Evolutionary conservation across 2,888 invertebrate genomes (phyloP).

Genomic region (Cepaea hortensis): DNA sequence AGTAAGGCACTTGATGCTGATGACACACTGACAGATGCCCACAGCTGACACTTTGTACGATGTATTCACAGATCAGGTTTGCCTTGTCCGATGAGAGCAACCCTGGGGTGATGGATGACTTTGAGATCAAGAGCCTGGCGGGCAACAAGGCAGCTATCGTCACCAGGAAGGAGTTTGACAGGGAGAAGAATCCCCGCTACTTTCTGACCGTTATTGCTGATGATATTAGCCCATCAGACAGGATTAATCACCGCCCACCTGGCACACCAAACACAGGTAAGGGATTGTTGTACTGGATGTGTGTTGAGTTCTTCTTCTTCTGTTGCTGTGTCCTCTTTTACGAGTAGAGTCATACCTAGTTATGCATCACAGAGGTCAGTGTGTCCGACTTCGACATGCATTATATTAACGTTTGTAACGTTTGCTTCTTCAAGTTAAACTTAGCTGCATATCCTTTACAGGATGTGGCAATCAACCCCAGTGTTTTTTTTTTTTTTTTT

Average conservation of each 20-base stretch:
- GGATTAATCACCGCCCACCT: slow-evolving; percentile 91
- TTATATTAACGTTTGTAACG: no score
- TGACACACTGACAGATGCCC: neutral
- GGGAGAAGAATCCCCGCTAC: slow-evolving; percentile 79
- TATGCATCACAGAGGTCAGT: no score
- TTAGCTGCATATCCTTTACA: no score
- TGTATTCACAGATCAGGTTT: slow-evolving; percentile 45
- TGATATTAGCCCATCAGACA: slow-evolving; percentile 93
- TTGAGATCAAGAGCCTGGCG: slow-evolving; percentile 56
- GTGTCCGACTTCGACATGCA: no score
- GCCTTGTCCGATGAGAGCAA: slow-evolving; percentile 37
- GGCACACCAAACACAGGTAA: slow-evolving; percentile 94
- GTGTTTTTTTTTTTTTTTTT: no score
- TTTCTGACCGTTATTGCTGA: slow-evolving; percentile 97
- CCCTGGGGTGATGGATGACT: slow-evolving; percentile 50
- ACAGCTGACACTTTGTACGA: neutral
- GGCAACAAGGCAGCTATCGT: slow-evolving; percentile 54
- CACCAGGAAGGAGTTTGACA: slow-evolving; percentile 51
- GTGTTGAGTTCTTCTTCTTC: no score
- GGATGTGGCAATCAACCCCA: no score
- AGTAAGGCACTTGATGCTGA: no score
- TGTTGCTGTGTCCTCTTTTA: no score
- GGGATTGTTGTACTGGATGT: no score
- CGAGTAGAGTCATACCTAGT: no score
- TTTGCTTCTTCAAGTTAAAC: no score